Evolutionary conservation across 2,888 invertebrate genomes (phyloP).

Genomic region (Tigriopus californicus): DNA sequence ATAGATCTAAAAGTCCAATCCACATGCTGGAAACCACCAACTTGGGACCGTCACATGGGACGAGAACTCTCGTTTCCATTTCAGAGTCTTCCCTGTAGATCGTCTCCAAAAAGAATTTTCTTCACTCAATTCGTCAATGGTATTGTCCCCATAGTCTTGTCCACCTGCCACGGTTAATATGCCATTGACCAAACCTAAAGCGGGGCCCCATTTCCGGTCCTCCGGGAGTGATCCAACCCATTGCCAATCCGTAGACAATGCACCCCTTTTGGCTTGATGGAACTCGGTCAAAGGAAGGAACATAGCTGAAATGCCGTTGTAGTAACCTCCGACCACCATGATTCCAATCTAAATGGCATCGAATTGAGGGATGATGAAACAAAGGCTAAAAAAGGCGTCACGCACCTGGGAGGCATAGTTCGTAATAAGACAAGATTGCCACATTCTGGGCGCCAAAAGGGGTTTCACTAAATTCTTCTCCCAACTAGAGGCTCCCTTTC

Average conservation of each 20-base stretch:
- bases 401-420: too few relatives aligned
- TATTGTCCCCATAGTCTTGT: conserved; percentile 5
- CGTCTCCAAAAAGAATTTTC: neutral
- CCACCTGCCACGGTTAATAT: neutral
- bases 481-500: too few relatives aligned
- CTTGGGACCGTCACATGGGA: too few relatives aligned
- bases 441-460: too few relatives aligned
- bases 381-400: neutral
- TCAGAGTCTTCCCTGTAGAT: too few relatives aligned
- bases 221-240: neutral
- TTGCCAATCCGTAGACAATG: neutral
- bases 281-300: neutral
- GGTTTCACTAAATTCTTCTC: too few relatives aligned
- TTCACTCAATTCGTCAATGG: neutral
- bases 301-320: conserved; percentile 4
- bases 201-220: conserved; percentile 6
- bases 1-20: too few relatives aligned
- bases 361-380: neutral
- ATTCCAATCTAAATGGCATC: neutral
- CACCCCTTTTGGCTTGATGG: neutral
- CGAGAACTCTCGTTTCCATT: too few relatives aligned
- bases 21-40: too few relatives aligned
- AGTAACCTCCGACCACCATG: conserved; percentile 7
- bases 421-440: too few relatives aligned
- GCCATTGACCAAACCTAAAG: neutral